Base-by-base conservation (phyloP, 2,113 vertebrate species). In the Lophura nycthemera region DNA sequence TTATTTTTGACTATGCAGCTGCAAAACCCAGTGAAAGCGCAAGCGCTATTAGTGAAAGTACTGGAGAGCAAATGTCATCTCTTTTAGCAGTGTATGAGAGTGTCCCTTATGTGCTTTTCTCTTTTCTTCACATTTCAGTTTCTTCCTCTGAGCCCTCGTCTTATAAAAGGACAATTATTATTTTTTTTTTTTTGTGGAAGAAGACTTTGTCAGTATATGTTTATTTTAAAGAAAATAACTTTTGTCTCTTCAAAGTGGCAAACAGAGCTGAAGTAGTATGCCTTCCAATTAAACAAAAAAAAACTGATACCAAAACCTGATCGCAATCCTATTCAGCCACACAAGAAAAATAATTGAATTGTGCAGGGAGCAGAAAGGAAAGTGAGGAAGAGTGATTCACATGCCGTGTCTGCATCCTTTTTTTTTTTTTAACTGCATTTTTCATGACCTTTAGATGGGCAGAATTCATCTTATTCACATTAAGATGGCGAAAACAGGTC, bases 331-430 rank as follows among this genome's bases (percentile, higher is more conserved):
- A 5, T 24, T 77, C 27, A 42, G 78, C 19, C 67, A 25, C 30
- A 27, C 2, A 43, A 50, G 30, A 20, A 21, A 17, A 45, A 50
- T 29, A 34, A 17, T 5, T 79, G 38, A 8, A 3, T 52, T 76
- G 67, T 48, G 13, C 0, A 0, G 10, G 18, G 18, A 63, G 30
- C 30, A 34, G 32, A 30, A 29, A 45, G 42, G 16, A 36, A 70
- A 22, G 43, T 40, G n/a, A 83, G 10, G 20, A n/a, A 66, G 15
- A 30, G 4, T 17, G 17, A 34, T 76, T 73, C 10, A 21, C 1
- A 0, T 48, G 25, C 15, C 2, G 2, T 1, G 2, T 21, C 21
- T 70, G 40, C 22, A 19, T 20, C 2, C 59, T 30, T 57, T 34
- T 59, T 75, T n/a, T 61, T 43, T 36, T 36, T 42, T 42, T 42